Conservation (phyloP, 2,797 vertebrate species). For the Intellagama lesueurii region DNA sequence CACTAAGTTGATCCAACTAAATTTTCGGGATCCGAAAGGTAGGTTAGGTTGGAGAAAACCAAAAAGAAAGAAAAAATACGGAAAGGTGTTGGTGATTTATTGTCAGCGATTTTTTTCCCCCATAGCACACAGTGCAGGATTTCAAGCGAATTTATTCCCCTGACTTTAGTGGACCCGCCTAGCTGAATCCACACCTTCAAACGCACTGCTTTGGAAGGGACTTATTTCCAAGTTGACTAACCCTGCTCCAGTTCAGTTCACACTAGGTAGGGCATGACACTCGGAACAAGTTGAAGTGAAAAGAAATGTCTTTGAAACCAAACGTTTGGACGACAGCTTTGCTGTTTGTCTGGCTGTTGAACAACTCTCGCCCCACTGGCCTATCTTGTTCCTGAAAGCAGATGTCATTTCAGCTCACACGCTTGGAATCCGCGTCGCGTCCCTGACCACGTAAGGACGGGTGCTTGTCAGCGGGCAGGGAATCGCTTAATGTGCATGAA, state of each 20-base stretch:
- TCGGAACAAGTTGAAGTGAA: neutral
- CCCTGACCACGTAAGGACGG: neutral
- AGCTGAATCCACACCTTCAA: neutral
- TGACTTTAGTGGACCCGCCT: neutral
- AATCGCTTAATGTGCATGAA: neutral
- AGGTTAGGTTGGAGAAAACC: neutral
- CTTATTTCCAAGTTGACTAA: neutral
- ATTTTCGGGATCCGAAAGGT: neutral
- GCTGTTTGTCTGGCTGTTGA: neutral
- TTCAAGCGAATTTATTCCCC: too few relatives aligned
- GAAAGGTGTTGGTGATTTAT: neutral
- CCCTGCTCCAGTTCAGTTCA: neutral
- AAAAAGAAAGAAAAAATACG: too few relatives aligned
- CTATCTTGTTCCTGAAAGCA: neutral
- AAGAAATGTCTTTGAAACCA: neutral
- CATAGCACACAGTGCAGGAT: too few relatives aligned
- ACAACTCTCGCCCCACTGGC: too few relatives aligned
- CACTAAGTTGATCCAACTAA: neutral
- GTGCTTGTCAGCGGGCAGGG: neutral
- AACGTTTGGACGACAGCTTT: neutral
- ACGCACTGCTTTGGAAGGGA: neutral
- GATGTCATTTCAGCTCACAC: neutral
- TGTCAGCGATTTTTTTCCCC: neutral
- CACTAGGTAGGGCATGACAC: neutral
- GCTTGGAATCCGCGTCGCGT: neutral